Evolutionary conservation across 2,113 vertebrate species (phyloP).

Genomic region (Rhagologus leucostigma): DNA sequence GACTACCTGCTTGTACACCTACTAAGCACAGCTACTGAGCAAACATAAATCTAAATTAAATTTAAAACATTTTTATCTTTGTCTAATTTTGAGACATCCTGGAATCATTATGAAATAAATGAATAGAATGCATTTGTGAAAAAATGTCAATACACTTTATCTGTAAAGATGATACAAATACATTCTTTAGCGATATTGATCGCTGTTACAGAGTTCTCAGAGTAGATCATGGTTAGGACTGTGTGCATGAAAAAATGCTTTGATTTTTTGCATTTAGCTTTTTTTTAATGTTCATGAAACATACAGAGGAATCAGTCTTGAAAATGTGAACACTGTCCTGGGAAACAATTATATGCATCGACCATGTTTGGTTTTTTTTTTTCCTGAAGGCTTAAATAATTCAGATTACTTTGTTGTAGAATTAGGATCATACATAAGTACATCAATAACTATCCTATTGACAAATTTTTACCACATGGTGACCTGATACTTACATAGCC

Average conservation of each 20-base stretch:
- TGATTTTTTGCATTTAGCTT: background rate
- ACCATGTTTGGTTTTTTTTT: background rate
- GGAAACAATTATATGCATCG: background rate
- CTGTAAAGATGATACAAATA: background rate
- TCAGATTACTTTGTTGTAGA: background rate
- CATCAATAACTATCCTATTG: background rate
- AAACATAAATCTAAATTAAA: background rate
- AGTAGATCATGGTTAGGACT: background rate
- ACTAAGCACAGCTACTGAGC: background rate
- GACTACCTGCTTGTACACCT: background rate
- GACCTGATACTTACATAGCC: background rate
- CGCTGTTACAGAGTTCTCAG: background rate
- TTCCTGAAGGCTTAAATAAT: background rate
- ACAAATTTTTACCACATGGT: background rate
- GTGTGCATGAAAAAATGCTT: background rate
- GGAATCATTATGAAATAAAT: background rate
- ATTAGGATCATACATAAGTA: background rate
- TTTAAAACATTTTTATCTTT: background rate
- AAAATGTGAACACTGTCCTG: background rate
- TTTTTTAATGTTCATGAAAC: background rate
- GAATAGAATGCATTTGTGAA: background rate
- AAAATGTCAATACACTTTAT: background rate
- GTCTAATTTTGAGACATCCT: background rate
- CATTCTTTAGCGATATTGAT: background rate
- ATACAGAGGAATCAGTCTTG: background rate